Conservation (phyloP, 2,113 vertebrate genomes). For the Melanostigma gelatinosum region DNA sequence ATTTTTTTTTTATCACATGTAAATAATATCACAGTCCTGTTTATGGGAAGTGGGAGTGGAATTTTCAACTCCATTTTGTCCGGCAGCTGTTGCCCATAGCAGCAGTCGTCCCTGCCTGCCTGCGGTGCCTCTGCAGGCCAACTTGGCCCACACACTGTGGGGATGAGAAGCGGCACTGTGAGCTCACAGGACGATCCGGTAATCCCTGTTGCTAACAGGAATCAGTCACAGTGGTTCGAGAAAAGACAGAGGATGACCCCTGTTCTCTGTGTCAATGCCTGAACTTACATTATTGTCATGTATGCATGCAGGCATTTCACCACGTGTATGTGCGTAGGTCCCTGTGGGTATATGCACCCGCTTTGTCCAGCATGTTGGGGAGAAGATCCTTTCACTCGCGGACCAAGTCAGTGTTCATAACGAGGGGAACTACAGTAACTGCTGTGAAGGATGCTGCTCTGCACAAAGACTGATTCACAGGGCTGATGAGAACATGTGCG, state of each 20-base stretch:
- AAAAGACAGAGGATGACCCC: slow-evolving; percentile 63
- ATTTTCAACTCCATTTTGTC: slow-evolving; percentile 54
- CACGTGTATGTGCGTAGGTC: slow-evolving; percentile 12
- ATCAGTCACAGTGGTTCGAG: slow-evolving; percentile 45
- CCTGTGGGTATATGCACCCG: neutral
- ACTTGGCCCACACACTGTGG: slow-evolving; percentile 60
- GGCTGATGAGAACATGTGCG: slow-evolving; percentile 76
- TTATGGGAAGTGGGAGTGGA: slow-evolving; percentile 52
- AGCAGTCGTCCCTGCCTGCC: slow-evolving; percentile 51
- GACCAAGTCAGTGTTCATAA: slow-evolving; percentile 52
- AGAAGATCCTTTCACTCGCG: slow-evolving; percentile 49
- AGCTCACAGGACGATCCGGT: slow-evolving; percentile 36
- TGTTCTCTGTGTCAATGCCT: slow-evolving; percentile 15
- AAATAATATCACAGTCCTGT: slow-evolving; percentile 47
- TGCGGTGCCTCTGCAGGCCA: slow-evolving; percentile 42
- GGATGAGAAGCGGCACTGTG: slow-evolving; percentile 36
- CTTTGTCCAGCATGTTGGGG: slow-evolving; percentile 28
- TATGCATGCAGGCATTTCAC: slow-evolving; percentile 16
- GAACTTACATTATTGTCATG: neutral
- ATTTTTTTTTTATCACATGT: slow-evolving; percentile 22
- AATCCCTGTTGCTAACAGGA: slow-evolving; percentile 40
- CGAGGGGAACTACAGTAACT: slow-evolving; percentile 71
- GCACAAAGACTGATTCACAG: slow-evolving; percentile 78
- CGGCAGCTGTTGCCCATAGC: slow-evolving; percentile 62
- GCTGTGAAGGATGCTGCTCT: slow-evolving; percentile 72